Evolutionary conservation across 2,113 vertebrate genomes (phyloP).

Genomic region (Odobenus rosmarus): DNA sequence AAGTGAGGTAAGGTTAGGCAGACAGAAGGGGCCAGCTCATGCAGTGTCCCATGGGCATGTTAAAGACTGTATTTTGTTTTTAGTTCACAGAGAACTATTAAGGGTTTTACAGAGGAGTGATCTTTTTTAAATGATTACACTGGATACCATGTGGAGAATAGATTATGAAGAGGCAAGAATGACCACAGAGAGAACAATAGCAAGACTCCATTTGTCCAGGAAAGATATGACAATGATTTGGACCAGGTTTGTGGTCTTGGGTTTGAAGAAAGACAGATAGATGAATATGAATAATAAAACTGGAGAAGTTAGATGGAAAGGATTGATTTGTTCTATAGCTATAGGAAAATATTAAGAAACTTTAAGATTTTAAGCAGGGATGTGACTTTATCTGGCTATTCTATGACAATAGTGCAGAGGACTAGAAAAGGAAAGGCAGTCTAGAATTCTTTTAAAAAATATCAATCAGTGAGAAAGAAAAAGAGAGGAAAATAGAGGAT

Average conservation of each 20-base stretch:
- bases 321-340: neutral
- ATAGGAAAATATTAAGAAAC: neutral
- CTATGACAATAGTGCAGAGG: neutral
- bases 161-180: neutral
- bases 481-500: neutral
- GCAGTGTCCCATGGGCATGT: neutral
- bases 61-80: neutral
- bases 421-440: neutral
- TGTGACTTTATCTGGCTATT: neutral
- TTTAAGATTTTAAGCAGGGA: neutral
- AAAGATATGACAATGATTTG: neutral
- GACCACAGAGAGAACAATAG: neutral
- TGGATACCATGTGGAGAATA: neutral
- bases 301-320: neutral
- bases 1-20: accelerated
- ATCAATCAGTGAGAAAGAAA: neutral
- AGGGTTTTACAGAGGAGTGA: neutral
- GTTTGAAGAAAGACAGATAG: neutral
- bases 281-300: neutral
- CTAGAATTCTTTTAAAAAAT: neutral
- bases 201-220: neutral
- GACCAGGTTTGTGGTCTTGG: neutral
- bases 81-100: neutral
- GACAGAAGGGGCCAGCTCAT: neutral
- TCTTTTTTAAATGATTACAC: neutral